A percentile compares a stretch with the other conserved stretches of the same genome.
Conservation (phyloP, 2,888 invertebrate genomes). For the Euplexia lucipara region DNA sequence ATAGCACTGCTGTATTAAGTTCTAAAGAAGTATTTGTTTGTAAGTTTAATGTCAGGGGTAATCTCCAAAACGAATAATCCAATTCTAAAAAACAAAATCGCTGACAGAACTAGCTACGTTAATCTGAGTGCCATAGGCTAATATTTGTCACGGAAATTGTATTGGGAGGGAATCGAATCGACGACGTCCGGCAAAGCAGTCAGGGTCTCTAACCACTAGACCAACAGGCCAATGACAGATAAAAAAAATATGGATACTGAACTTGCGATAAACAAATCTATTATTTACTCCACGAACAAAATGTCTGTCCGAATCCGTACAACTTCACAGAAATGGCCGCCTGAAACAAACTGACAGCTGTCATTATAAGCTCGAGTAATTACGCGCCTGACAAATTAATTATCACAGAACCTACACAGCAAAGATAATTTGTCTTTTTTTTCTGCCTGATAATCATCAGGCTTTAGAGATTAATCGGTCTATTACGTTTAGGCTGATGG, state of each 20-base stretch:
- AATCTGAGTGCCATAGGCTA: too few species aligned
- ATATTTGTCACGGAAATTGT: too few species aligned
- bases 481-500: neutral
- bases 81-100: too few species aligned
- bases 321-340: neutral
- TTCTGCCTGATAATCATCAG: constrained; percentile 8
- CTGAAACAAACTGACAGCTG: constrained; percentile 40
- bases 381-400: constrained; percentile 50
- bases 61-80: too few species aligned
- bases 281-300: constrained; percentile 18
- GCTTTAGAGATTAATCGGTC: constrained; percentile 21
- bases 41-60: too few species aligned
- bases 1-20: too few species aligned
- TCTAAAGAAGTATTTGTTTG: too few species aligned
- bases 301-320: neutral
- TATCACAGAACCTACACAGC: constrained; percentile 26
- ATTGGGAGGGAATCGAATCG: too few species aligned
- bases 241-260: neutral
- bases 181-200: too few species aligned
- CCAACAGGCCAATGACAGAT: neutral
- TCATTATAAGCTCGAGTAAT: constrained; percentile 35
- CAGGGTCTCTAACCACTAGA: too few species aligned
- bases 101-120: too few species aligned
- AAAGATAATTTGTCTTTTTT: constrained; percentile 38
- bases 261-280: neutral